These are phyloP conservation scores for Ia io DNA, from an alignment of 2,113 vertebrate genomes.

Conservation along the genomic window DNA sequence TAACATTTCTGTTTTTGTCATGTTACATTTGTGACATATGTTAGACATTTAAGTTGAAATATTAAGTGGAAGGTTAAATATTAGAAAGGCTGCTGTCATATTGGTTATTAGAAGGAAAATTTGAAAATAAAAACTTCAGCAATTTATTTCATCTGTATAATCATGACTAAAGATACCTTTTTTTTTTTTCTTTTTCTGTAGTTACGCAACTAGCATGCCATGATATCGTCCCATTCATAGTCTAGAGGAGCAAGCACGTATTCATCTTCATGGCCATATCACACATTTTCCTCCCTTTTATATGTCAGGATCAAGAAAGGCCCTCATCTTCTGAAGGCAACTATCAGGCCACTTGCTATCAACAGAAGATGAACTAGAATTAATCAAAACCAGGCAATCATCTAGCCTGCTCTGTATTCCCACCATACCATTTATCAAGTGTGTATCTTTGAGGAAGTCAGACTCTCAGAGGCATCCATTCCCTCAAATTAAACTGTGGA, in stretches of 20 bases:
- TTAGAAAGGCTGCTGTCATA: not conserved
- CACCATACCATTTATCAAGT: not conserved
- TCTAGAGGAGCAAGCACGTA: no score
- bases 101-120: not conserved
- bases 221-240: not conserved
- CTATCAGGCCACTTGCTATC: not conserved
- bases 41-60: not conserved
- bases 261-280: not conserved
- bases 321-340: not conserved
- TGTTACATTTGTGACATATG: not conserved
- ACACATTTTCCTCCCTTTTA: not conserved
- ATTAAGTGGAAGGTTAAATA: not conserved
- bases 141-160: not conserved
- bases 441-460: not conserved
- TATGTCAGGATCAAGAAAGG: not conserved
- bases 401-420: not conserved
- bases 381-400: slow-evolving; percentile 1
- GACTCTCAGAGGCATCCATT: not conserved
- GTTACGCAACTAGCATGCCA: not conserved
- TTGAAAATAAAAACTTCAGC: not conserved
- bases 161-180: not conserved
- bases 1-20: not conserved
- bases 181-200: not conserved
- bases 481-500: not conserved
- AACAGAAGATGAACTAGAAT: not conserved